Base-by-base conservation (phyloP, 1,140 invertebrate genomes). In the Diprion similis region DNA sequence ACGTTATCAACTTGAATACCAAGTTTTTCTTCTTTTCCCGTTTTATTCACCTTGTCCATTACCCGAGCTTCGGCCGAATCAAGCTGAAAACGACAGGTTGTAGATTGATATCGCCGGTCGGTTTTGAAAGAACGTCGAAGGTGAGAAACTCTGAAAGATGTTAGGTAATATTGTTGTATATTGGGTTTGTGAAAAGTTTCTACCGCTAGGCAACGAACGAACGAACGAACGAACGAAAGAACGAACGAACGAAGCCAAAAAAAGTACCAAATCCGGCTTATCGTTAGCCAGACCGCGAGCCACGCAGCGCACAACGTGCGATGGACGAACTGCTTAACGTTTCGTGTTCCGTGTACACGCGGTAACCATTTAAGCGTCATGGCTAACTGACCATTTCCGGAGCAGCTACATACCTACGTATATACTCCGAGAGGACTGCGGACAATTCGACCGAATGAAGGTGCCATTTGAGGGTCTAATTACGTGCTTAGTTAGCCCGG, bases 391-490 rank as follows among this genome's bases (percentile, higher is more conserved):
- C 51, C 51, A 59, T 9, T 59, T 59, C 51, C 51, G 51, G 51
- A 59, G 51, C 51, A 15, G 11, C 11, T 59, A 59, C 51, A 59
- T 59, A 37, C 11, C 51, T 59, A 11, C 51, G 11, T 59, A 59
- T n/a, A 59, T 10, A 59, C 51, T 59, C 51, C 51, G 11, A 59
- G 51, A 59, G 51, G 11, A 59, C 51, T 59, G 11, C 24, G 51
- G 51, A 59, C 51, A 59, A 59, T 59, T 59, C 2, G 51, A 59
- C 51, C n/a, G 51, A 59, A 59, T 59, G 51, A 17, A 59, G 51
- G 51, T 59, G 51, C 51, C 51, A 59, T 59, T 59, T 59, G n/a
- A 59, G 51, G n/a, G 51, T 59, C 51, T 59, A 59, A 59, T 37
- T 37, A 37, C 24, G 24, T 1, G 24, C 24, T 37, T 59, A 59